These are phyloP conservation scores for Venustaconcha ellipsiformis DNA, from an alignment of 1,140 invertebrate genomes.

Conservation along the genomic window DNA sequence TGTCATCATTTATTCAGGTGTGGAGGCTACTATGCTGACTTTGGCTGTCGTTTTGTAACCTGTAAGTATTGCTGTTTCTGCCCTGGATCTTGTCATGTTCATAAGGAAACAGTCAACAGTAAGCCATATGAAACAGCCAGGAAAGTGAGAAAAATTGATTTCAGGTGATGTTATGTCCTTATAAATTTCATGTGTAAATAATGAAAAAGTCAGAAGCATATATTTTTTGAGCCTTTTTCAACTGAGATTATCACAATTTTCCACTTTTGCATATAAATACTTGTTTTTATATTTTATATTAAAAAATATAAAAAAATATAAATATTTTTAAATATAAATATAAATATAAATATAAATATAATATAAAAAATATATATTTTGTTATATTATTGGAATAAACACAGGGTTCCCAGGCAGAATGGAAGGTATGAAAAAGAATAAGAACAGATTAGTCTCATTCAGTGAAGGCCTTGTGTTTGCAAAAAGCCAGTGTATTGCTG, in stretches of 20 bases:
- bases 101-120: constrained; percentile 19
- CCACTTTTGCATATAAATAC: too few species aligned
- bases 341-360: too few species aligned
- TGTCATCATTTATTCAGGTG: constrained; percentile 24
- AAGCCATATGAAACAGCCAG: constrained; percentile 10
- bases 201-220: neutral
- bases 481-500: too few species aligned
- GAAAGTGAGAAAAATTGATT: constrained; percentile 29
- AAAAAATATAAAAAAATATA: too few species aligned
- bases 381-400: too few species aligned
- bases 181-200: neutral
- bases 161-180: constrained; percentile 24
- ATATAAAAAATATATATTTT: too few species aligned
- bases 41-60: constrained; percentile 44
- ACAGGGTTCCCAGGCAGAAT: too few species aligned
- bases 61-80: constrained; percentile 42
- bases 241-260: constrained; percentile 14
- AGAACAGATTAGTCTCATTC: too few species aligned
- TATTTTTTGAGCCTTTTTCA: constrained; percentile 6
- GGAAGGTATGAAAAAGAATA: too few species aligned
- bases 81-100: constrained; percentile 23
- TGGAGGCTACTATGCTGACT: constrained; percentile 38
- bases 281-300: too few species aligned
- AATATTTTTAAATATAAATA: too few species aligned
- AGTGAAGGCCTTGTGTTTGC: too few species aligned